Evolutionary conservation across 2,797 vertebrate species (phyloP), one percentile per base, ranked within the genome.

Genomic region (Sebastes oblongus): DNA sequence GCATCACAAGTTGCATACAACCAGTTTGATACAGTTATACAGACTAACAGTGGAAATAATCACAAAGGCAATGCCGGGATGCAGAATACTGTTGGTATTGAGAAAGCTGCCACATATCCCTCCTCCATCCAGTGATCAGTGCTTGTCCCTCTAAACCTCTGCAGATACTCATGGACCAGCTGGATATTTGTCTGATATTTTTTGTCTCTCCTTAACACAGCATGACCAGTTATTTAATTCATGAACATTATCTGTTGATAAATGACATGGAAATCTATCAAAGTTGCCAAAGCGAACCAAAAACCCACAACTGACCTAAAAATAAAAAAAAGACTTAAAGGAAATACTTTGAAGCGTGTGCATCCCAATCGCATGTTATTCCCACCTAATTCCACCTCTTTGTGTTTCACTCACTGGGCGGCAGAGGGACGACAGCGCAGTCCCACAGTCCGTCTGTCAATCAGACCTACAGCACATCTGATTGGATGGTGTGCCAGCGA

Each of bases 401-500:
- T 62, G 25, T 7, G 65, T 52, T 39, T 74, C 52, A 11, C 32
- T 56, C 20, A 27, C 24, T 56, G 62, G 29, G 34, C 4, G 52
- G 54, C 0, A 5, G 18, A 56, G 8, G 46, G 25, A 65, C 18
- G 32, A 8, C 4, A 56, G 24, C 18, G 2, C n/a, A 30, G 16
- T 62, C 56, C n/a, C 39, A 14, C 56, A 8, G 22, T 39, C 54
- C 27, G 39, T 69, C 25, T 32, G 60, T 69, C 25, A 3, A 1
- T 85, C 76, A 66, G 64, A 73, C 72, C 77, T 91, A 86, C 6
- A 65, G 39, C 0, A 22, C 10, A 2, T 92, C 75, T 6, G 95
- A 90, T 27, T 92, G 94, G 80, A 97, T 86, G 34, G 10, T 8
- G 85, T 97, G 96, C 97, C 96, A 97, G 60, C 78, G 84, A 0